A percentile compares a stretch with the other conserved stretches of the same genome.
Evolutionary conservation across 1,140 invertebrate species (phyloP).

Genomic region (Micrasema minimum): DNA sequence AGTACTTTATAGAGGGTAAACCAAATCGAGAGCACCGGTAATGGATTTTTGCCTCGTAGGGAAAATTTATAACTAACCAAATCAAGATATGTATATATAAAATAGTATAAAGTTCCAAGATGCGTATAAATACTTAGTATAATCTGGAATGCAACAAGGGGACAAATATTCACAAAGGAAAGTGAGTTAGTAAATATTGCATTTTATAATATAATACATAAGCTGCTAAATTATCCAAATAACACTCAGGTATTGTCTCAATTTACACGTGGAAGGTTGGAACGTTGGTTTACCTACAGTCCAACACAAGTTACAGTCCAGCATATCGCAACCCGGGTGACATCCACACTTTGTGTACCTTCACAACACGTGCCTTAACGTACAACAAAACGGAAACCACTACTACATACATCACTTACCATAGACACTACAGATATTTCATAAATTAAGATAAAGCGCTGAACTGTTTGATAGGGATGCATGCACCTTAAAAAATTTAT

Average conservation of each 20-base stretch:
- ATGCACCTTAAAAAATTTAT: slow-evolving; percentile 38
- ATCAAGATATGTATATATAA: slow-evolving; percentile 31
- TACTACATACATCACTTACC: slow-evolving; percentile 12
- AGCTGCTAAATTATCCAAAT: slow-evolving; percentile 37
- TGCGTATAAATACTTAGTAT: slow-evolving; percentile 42
- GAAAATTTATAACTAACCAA: slow-evolving; percentile 8
- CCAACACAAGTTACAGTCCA: slow-evolving; percentile 7
- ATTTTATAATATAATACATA: slow-evolving; percentile 48
- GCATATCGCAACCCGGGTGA: not conserved
- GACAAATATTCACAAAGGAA: slow-evolving; percentile 51
- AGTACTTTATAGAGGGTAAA: not conserved
- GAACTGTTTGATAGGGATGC: slow-evolving; percentile 12
- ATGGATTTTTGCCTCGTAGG: slow-evolving; percentile 7
- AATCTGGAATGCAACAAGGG: slow-evolving; percentile 53
- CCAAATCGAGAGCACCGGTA: not conserved
- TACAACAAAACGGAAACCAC: slow-evolving; percentile 7
- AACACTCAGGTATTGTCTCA: slow-evolving; percentile 51
- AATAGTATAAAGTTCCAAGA: slow-evolving; percentile 28
- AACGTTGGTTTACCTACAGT: slow-evolving; percentile 29
- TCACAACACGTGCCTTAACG: not conserved
- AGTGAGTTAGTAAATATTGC: slow-evolving; percentile 41
- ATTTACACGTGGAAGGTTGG: slow-evolving; percentile 41
- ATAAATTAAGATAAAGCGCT: slow-evolving; percentile 36
- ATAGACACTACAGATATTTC: slow-evolving; percentile 30
- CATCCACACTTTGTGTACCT: slow-evolving; percentile 7